Conservation (phyloP, 2,888 invertebrate species). For the Lithophane leautieri region DNA sequence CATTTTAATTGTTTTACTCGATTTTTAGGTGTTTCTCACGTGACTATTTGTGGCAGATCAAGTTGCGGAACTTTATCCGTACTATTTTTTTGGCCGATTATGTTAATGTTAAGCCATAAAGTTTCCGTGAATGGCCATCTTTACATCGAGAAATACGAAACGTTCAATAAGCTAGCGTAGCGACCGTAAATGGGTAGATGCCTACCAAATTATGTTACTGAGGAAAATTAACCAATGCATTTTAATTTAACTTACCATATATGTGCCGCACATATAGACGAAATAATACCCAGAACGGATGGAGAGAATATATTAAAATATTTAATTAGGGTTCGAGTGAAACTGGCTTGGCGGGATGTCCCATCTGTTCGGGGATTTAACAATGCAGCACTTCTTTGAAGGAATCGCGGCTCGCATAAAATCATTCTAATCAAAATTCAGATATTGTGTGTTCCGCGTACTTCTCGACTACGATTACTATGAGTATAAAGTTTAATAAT, state of each 20-base stretch:
- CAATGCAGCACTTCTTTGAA: slow-evolving; percentile 82
- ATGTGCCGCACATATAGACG: slow-evolving; percentile 64
- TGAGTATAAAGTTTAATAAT: slow-evolving; percentile 73
- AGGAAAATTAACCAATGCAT: slow-evolving; percentile 65
- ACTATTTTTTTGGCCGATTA: slow-evolving; percentile 52
- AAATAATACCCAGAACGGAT: slow-evolving; percentile 78
- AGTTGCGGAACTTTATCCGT: slow-evolving; percentile 69
- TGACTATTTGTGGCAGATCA: slow-evolving; percentile 73
- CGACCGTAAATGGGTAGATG: slow-evolving; percentile 56
- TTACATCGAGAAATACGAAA: slow-evolving; percentile 41
- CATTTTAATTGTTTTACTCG: slow-evolving; percentile 84
- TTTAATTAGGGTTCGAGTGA: slow-evolving; percentile 83
- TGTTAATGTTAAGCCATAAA: slow-evolving; percentile 49
- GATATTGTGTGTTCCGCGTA: slow-evolving; percentile 75
- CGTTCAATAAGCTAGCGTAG: slow-evolving; percentile 31
- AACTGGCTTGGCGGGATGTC: slow-evolving; percentile 76
- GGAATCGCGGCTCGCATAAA: slow-evolving; percentile 78
- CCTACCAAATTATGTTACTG: slow-evolving; percentile 67
- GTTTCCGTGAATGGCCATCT: slow-evolving; percentile 37
- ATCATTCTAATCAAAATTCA: slow-evolving; percentile 83
- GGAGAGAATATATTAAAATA: slow-evolving; percentile 86
- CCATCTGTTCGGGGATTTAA: slow-evolving; percentile 78
- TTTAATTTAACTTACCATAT: slow-evolving; percentile 74
- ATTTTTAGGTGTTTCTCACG: slow-evolving; percentile 74
- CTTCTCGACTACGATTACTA: slow-evolving; percentile 70